Conservation (phyloP, 1,140 invertebrate species). For the Aphaenogaster ashmeadi region DNA sequence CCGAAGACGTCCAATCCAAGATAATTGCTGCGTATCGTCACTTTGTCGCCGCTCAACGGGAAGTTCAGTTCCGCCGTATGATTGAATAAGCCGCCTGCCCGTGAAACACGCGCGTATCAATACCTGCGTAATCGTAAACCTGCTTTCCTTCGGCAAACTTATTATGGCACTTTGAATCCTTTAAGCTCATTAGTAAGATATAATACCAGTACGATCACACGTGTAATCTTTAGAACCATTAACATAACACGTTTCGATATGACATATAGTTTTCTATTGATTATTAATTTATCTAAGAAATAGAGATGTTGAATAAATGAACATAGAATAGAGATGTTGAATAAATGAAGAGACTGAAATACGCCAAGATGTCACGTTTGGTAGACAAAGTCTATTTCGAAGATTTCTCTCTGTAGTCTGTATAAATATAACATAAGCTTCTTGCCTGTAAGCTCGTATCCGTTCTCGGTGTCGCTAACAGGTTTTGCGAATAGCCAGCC, state of each 20-base stretch:
- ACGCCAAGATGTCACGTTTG: background rate
- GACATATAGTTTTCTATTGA: background rate
- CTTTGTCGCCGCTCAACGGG: slow-evolving; percentile 90
- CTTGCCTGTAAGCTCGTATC: slow-evolving; percentile 93
- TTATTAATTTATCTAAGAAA: background rate
- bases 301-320: too few species aligned
- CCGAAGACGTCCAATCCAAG: slow-evolving; percentile 96
- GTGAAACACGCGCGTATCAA: slow-evolving; percentile 16
- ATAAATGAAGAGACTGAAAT: background rate
- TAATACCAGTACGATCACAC: background rate
- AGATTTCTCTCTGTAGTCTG: background rate
- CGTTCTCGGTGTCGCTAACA: slow-evolving; percentile 92
- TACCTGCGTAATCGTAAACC: background rate
- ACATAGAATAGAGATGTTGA: background rate
- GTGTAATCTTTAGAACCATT: background rate
- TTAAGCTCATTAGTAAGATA: background rate
- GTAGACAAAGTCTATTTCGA: background rate
- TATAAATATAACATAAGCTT: slow-evolving; percentile 17
- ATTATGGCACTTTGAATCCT: background rate
- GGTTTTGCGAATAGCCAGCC: slow-evolving; percentile 97
- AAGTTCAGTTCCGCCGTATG: slow-evolving; percentile 93
- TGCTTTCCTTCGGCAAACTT: background rate
- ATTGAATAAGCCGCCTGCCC: slow-evolving; percentile 93
- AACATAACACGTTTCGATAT: background rate
- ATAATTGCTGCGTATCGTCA: slow-evolving; percentile 93